Base-by-base conservation (phyloP, 1,140 invertebrate species). In the Mylabris phalerata region DNA sequence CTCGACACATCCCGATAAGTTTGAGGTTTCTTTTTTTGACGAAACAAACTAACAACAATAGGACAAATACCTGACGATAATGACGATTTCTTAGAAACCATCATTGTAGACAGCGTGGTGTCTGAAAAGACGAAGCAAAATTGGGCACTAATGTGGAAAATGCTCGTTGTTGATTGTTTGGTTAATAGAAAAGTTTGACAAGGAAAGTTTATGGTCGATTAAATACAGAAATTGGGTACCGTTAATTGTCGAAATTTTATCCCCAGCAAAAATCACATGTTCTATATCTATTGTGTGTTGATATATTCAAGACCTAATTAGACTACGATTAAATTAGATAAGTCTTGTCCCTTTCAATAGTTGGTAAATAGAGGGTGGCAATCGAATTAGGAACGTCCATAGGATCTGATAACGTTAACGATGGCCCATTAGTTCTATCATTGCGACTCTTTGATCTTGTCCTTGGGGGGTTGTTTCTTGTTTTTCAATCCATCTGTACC, bases 331-430 rank as follows among this genome's bases (percentile, higher is more conserved):
- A 32, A 32, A 32, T 32, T 32, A 32, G 32, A 32, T 32, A 32
- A 41, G 25, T 50, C 41, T 10, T 4, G 19, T 50, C 64, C 64
- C 49, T 19, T 57, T 61, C 55, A 56, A 67, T 65, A 59, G 64
- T 62, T 64, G 60, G 64, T 64, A 57, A 64, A 67, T 65, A 66
- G 64, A 67, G 67, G 66, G 67, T 67, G 63, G 64, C 61, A 66
- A 69, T 67, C 60, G 59, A 69, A 60, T 67, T 62, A 69, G 60
- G 54, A 27, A 52, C 47, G 57, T 47, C 7, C 54, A 55, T 59
- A 64, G 66, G 64, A 59, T 62, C 60, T 69, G 67, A 69, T 69
- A 67, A 67, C 57, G 64, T 69, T 69, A 69, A 69, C 63, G 66
- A 69, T 67, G 67, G 59, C 51, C 63, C 67, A 69, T 69, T 69